Base-by-base conservation (phyloP, 2,113 vertebrate genomes). In the Diphyllodes magnificus region DNA sequence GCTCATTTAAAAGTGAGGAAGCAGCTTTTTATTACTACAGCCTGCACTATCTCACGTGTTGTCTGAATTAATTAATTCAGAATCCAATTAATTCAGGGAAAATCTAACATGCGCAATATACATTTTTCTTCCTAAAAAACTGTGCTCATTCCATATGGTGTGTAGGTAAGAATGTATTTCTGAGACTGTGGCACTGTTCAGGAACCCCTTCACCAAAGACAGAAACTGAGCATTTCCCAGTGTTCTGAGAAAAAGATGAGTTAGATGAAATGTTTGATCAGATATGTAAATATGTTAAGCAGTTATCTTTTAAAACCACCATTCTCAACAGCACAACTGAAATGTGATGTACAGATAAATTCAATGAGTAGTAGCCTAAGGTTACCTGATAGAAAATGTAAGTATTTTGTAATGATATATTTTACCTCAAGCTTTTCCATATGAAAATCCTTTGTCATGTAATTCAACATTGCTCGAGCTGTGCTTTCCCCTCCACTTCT, bases 371-470 rank as follows among this genome's bases (percentile, higher is more conserved):
- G 40, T 11, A 72, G 35, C 30, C 56, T 50, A 69, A 79, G 35
- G 54, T n/a, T 61, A 54, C 12, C 57, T 40, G 61, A 30, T 1
- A 90, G 23, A 87, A 57, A 22, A 76, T 40, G 7, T 25, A 86
- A 72, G 8, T 44, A 77, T 17, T 80, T 69, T 40, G 3, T 30
- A 37, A n/a, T 18, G 15, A 66, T 7, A 30, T 23, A 77, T 78
- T 87, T 93, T 96, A 99, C 99, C 98, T 99, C 98, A 27, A 98
- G 97, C 71, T 98, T 98, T 56, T 99, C 99, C 73, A 97, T 96
- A 81, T 96, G 98, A 70, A 98, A 96, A 75, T 99, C 98, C 92
- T 98, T 98, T 81, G 98, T 99, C 42, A 97, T 98, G 75, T 99
- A 99, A 98, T 98, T 99, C 94, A 99, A 90, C 0, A 97, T 95